Conservation (phyloP, 2,797 vertebrate genomes). For the Takifugu ocellatus region DNA sequence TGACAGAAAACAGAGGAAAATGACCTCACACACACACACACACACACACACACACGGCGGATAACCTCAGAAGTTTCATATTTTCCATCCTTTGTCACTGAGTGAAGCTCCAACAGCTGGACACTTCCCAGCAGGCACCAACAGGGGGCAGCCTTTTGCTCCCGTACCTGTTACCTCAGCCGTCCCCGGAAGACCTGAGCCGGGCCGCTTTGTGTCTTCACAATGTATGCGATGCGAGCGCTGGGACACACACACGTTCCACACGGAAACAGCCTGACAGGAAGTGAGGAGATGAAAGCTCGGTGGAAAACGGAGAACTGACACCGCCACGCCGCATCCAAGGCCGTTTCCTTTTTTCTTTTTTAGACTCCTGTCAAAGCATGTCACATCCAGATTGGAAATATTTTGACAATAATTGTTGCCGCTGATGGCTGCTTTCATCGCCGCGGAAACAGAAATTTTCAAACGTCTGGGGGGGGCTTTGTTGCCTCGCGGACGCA, state of each 20-base stretch:
- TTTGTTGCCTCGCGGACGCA: too few species aligned
- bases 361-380: slow-evolving; percentile 32
- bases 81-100: slow-evolving; percentile 22
- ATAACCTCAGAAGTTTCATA: slow-evolving; percentile 1
- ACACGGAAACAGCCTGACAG: too few species aligned
- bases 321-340: not conserved
- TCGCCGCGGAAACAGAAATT: not conserved
- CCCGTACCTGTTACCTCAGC: slow-evolving; percentile 7
- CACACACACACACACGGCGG: not conserved
- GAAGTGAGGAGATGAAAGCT: not conserved
- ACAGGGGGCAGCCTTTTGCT: slow-evolving; percentile 73
- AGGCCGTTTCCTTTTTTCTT: slow-evolving; percentile 16
- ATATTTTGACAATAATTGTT: slow-evolving; percentile 65
- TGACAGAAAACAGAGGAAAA: not conserved
- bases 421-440: slow-evolving; percentile 27
- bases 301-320: not conserved
- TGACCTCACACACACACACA: not conserved
- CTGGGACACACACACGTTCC: not conserved
- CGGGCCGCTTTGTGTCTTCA: slow-evolving; percentile 16
- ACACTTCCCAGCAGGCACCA: slow-evolving; percentile 37
- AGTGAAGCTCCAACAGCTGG: slow-evolving; percentile 15
- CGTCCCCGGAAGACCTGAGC: too few species aligned
- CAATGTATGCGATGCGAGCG: slow-evolving; percentile 1
- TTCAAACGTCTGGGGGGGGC: not conserved
- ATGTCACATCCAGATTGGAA: slow-evolving; percentile 45